A percentile compares a stretch with the other conserved stretches of the same genome.
Evolutionary conservation across 2,113 vertebrate species (phyloP).

Genomic region (Macrotus californicus): DNA sequence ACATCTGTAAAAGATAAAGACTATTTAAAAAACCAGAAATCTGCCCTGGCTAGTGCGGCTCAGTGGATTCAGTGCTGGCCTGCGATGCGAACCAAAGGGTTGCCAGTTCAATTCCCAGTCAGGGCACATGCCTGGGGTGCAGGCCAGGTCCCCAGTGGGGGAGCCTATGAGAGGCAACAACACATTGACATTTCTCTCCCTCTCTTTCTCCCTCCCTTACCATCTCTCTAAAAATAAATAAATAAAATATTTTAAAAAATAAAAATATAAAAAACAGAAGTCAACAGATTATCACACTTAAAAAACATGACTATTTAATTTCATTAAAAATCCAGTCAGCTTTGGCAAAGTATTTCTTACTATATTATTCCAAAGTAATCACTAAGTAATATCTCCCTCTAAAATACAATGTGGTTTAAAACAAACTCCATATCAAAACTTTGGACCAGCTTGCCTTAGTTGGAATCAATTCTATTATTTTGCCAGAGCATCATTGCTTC

Average conservation of each 20-base stretch:
- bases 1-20: neutral
- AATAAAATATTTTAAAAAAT: no score
- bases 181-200: no score
- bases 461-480: slow-evolving; percentile 4
- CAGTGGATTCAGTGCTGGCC: no score
- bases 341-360: neutral
- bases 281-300: neutral
- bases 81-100: no score
- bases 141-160: no score
- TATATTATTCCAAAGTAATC: neutral
- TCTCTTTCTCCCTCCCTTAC: no score
- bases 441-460: neutral
- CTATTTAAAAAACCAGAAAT: neutral
- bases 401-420: slow-evolving; percentile 15
- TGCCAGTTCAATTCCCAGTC: no score
- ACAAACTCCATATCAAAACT: neutral
- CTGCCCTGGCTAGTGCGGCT: neutral
- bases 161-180: no score
- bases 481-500: neutral
- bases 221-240: no score
- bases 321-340: neutral
- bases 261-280: neutral
- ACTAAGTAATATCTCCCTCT: slow-evolving; percentile 10
- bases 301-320: neutral
- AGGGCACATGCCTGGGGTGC: no score